Evolutionary conservation across 2,113 vertebrate genomes (phyloP).

Genomic region (Arvicanthis niloticus): DNA sequence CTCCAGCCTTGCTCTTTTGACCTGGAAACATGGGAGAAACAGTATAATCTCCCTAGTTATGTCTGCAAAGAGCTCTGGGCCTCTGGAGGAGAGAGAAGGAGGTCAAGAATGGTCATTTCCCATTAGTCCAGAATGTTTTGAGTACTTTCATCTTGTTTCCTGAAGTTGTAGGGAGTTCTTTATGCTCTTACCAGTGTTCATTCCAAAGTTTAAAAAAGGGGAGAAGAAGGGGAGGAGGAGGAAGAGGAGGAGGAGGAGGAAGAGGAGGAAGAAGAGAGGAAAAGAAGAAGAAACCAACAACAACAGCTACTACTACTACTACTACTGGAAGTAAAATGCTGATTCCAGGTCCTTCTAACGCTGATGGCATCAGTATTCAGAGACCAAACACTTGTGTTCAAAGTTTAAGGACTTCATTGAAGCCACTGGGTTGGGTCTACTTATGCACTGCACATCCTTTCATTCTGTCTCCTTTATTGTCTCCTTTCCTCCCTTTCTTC

Average conservation of each 20-base stretch:
- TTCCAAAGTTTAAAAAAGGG: neutral
- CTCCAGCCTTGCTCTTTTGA: constrained; percentile 54
- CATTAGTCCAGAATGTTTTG: constrained; percentile 9
- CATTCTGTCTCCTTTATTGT: too few relatives aligned
- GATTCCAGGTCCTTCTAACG: neutral
- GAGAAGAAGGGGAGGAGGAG: neutral
- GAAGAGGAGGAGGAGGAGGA: neutral
- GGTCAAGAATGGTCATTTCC: constrained; percentile 63
- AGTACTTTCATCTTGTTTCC: neutral
- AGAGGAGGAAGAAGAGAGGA: neutral
- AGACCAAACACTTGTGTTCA: neutral
- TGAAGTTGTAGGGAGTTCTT: constrained; percentile 42
- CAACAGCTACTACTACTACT: too few relatives aligned
- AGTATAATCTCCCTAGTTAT: constrained; percentile 51
- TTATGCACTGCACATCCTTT: too few relatives aligned
- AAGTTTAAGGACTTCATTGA: neutral
- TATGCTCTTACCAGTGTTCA: neutral
- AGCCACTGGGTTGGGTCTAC: neutral
- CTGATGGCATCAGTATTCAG: neutral
- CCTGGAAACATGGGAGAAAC: constrained; percentile 64
- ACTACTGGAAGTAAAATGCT: neutral
- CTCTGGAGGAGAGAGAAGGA: constrained; percentile 36
- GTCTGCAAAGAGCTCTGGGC: constrained; percentile 57
- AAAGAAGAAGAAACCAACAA: neutral
- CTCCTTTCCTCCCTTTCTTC: neutral